These are phyloP conservation scores for Odocoileus virginianus DNA, from an alignment of 2,113 vertebrate genomes.

Conservation along the genomic window DNA sequence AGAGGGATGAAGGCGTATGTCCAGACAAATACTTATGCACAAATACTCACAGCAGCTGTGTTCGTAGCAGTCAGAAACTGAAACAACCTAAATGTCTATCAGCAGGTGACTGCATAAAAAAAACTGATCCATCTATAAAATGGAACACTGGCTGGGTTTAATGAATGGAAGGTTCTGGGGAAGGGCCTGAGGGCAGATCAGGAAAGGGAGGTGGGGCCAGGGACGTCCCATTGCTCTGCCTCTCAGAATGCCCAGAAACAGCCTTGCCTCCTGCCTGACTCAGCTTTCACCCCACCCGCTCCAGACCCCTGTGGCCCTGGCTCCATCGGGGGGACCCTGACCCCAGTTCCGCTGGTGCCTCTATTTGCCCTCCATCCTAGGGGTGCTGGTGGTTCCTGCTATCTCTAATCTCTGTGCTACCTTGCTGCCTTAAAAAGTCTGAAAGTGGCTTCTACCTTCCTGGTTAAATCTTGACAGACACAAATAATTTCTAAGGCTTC, in stretches of 20 bases:
- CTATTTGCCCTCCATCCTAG: not conserved
- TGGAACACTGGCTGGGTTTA: not conserved
- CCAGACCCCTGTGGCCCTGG: not conserved
- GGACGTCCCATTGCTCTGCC: not conserved
- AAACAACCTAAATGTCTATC: not conserved
- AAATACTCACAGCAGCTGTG: not conserved
- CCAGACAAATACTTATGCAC: no score
- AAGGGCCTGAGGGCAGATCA: not conserved
- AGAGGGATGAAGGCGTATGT: not conserved
- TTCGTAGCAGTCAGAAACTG: not conserved
- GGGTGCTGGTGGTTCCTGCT: not conserved
- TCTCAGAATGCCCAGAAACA: not conserved
- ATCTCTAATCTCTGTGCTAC: rapidly evolving
- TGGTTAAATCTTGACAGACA: not conserved
- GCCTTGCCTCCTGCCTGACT: not conserved
- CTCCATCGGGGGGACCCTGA: not conserved
- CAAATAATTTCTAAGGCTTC: not conserved
- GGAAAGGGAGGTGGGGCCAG: not conserved
- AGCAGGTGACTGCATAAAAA: not conserved
- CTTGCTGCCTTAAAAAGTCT: not conserved
- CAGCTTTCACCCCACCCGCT: rapidly evolving
- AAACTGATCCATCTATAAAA: rapidly evolving
- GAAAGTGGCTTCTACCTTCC: not conserved
- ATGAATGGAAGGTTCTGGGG: not conserved
- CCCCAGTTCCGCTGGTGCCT: no score